Conservation (phyloP, 2,888 invertebrate species). For the Callyntrura sp. region DNA sequence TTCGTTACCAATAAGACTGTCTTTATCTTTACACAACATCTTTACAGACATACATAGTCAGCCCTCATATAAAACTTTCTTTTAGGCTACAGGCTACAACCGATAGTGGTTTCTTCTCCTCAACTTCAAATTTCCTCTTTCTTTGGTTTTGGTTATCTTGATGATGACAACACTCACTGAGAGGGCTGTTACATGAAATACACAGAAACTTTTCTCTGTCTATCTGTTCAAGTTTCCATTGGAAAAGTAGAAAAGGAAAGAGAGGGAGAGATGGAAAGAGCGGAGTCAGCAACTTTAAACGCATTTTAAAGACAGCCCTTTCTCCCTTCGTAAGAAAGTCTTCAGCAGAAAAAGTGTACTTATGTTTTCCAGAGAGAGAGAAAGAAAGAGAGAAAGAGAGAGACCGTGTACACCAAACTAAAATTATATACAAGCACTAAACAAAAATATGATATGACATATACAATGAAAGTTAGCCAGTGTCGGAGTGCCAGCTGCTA, state of each 20-base stretch:
- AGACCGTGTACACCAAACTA: background rate
- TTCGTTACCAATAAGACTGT: no score
- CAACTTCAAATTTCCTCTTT: slow-evolving; percentile 46
- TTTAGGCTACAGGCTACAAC: background rate
- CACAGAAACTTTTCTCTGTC: slow-evolving; percentile 14
- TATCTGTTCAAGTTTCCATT: slow-evolving; percentile 22
- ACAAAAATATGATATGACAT: slow-evolving; percentile 25
- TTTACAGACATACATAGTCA: background rate
- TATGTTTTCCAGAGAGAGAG: background rate
- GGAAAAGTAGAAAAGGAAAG: background rate
- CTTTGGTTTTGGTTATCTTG: slow-evolving; percentile 39
- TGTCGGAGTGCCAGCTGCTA: slow-evolving; percentile 18
- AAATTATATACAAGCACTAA: background rate
- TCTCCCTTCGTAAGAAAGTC: background rate
- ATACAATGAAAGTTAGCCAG: slow-evolving; percentile 30
- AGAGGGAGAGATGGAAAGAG: background rate
- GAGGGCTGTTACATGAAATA: slow-evolving; percentile 29
- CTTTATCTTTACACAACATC: background rate
- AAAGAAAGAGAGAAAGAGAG: background rate
- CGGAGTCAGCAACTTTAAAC: slow-evolving; percentile 35
- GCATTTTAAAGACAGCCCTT: slow-evolving; percentile 1
- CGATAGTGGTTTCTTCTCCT: background rate
- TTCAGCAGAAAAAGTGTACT: background rate
- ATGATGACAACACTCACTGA: slow-evolving; percentile 20
- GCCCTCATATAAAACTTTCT: background rate